phyloP scores from a whole-genome alignment of 2,888 invertebrate genomes.

The Leucophenga maculata region DNA sequence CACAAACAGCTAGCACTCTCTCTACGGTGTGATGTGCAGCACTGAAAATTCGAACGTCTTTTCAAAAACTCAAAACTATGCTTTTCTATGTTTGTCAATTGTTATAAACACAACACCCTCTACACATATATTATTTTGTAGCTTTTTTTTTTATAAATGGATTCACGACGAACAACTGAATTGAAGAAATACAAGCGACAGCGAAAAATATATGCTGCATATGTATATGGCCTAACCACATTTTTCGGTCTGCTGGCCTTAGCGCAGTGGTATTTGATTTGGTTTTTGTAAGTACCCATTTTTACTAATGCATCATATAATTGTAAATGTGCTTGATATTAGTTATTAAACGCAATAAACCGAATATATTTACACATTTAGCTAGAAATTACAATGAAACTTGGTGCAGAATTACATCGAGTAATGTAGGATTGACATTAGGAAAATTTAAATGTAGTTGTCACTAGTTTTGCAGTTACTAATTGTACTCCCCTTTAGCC shows the following conservation, averaged over 20 bases:
- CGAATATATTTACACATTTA: too few relatives aligned
- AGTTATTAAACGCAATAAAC: too few relatives aligned
- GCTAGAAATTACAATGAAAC: too few relatives aligned
- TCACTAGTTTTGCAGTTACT: neutral
- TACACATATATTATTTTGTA: neutral
- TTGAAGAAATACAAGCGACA: conserved; percentile 21
- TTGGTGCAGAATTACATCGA: too few relatives aligned
- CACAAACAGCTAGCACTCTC: too few relatives aligned
- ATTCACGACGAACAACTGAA: neutral
- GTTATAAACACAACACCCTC: neutral
- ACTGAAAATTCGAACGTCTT: neutral
- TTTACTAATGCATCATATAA: too few relatives aligned
- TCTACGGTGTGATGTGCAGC: neutral
- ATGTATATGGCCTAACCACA: conserved; percentile 30
- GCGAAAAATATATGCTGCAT: conserved; percentile 34
- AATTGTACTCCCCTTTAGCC: neutral
- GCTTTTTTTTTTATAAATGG: neutral
- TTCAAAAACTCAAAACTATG: neutral
- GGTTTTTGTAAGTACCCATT: conserved; percentile 38
- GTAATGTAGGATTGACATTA: too few relatives aligned
- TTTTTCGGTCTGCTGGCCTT: conserved; percentile 32
- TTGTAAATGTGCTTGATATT: too few relatives aligned
- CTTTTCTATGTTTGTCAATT: neutral
- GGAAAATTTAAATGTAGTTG: neutral
- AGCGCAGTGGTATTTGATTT: conserved; percentile 40